Evolutionary conservation across 2,797 vertebrate genomes (phyloP), one percentile per base, ranked within the genome.

Genomic region (Amblyopsis hoosieri): DNA sequence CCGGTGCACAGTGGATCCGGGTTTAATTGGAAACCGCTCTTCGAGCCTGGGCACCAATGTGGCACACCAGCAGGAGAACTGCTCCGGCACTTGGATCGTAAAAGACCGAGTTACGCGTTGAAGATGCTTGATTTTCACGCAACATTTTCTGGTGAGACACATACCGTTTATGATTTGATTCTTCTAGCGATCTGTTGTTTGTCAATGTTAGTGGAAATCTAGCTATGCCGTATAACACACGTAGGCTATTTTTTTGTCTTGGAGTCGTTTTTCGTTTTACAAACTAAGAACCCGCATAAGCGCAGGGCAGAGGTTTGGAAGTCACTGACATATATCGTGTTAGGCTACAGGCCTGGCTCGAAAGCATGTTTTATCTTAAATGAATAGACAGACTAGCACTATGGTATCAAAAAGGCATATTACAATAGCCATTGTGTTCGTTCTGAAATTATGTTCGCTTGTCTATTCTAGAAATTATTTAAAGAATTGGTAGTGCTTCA

Each of bases 1-100:
- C 64, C 75, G 78, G 69, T 85, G 70, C 72, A 81, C 75, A 75
- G 85, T 81, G 81, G 64, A 72, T 83, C 75, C 66, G 78, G 69
- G 78, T 82, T 79, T 73, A 72, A 57, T 81, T 83, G 81, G 76
- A 80, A 78, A 79, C 64, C 82, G 71, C 87, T 87, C 82, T 85
- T 85, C 83, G 84, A 84, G 76, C 75, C 57, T 67, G 73, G 84
- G 82, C 80, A 84, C 83, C 83, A 61, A 72, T 86, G 89, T 82
- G 84, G 85, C 87, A 84, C 89, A 87, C 87, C 67, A 71, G 82
- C 77, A 78, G 81, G 70, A 53, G 78, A 75, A 60, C 65, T 57
- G 78, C 80, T 9, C 31, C 10, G 52, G 50, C 15, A 52, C 50
- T 13, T 49, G 13, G 50, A 19, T 19, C 71, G 67, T 80, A 50